Conservation (phyloP, 2,888 invertebrate species). For the Caenorhabditis virilis region DNA sequence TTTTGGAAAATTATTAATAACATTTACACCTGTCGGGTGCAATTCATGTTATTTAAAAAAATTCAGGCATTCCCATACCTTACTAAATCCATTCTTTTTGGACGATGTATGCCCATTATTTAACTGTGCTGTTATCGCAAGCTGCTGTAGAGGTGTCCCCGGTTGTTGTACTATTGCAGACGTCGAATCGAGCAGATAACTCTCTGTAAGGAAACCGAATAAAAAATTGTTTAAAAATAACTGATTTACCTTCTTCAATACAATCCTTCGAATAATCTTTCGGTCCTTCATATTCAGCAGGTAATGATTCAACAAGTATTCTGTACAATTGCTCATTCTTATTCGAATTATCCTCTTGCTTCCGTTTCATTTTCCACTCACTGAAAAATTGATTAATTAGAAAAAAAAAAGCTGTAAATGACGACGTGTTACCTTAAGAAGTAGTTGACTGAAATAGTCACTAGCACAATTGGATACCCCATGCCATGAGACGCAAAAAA, state of each 20-base stretch:
- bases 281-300: slow-evolving; percentile 60
- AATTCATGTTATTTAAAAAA: background rate
- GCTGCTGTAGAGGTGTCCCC: background rate
- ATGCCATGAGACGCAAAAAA: slow-evolving; percentile 75
- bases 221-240: background rate
- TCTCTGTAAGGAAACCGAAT: slow-evolving; percentile 1
- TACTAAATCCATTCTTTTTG: background rate
- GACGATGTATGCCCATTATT: background rate
- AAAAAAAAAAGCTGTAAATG: background rate
- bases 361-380: slow-evolving; percentile 58
- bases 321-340: slow-evolving; percentile 69
- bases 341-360: slow-evolving; percentile 89
- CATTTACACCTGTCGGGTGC: no score
- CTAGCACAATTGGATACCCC: slow-evolving; percentile 90
- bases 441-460: slow-evolving; percentile 70
- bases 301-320: slow-evolving; percentile 61
- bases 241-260: slow-evolving; percentile 19
- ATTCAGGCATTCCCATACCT: background rate
- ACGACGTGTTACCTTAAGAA: slow-evolving; percentile 45
- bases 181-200: slow-evolving; percentile 3
- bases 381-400: slow-evolving; percentile 25
- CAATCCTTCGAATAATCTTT: slow-evolving; percentile 39
- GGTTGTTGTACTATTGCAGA: background rate
- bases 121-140: background rate
- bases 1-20: no score